phyloP scores from a whole-genome alignment of 2,113 vertebrate genomes.

The Hippopotamus amphibius region DNA sequence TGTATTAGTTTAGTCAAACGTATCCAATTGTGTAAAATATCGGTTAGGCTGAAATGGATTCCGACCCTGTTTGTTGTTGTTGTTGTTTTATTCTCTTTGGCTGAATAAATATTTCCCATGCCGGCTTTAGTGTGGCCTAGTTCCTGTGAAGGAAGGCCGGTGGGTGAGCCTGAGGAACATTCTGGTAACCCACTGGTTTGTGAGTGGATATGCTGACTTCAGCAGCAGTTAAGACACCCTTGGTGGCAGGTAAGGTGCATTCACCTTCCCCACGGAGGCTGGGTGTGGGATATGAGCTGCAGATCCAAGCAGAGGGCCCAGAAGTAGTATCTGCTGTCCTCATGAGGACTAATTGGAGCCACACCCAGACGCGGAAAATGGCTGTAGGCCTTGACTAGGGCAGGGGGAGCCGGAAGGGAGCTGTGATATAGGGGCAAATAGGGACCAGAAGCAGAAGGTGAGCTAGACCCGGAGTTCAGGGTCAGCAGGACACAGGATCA shows the following conservation, averaged over 20 bases:
- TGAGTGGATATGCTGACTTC: neutral
- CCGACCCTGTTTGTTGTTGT: neutral
- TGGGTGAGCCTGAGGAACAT: neutral
- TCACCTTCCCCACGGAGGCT: neutral
- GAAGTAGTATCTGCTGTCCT: neutral
- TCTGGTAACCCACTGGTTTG: neutral
- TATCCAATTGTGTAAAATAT: conserved; percentile 65
- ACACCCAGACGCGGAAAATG: neutral
- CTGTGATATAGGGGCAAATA: neutral
- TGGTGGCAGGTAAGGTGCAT: neutral
- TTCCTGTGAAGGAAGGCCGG: neutral
- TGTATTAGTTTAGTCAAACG: conserved; percentile 86
- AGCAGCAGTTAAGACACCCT: neutral
- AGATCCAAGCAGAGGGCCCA: neutral
- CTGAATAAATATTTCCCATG: rapidly evolving
- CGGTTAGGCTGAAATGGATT: conserved; percentile 49
- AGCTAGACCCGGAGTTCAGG: neutral
- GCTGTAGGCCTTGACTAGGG: neutral
- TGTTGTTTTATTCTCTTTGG: neutral
- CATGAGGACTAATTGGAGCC: neutral
- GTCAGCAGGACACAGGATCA: neutral
- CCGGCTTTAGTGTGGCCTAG: neutral
- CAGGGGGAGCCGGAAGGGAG: neutral
- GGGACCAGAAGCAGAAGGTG: neutral
- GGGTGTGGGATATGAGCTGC: neutral